Conservation (phyloP, 2,888 invertebrate genomes). For the Allophyes oxyacanthae region DNA sequence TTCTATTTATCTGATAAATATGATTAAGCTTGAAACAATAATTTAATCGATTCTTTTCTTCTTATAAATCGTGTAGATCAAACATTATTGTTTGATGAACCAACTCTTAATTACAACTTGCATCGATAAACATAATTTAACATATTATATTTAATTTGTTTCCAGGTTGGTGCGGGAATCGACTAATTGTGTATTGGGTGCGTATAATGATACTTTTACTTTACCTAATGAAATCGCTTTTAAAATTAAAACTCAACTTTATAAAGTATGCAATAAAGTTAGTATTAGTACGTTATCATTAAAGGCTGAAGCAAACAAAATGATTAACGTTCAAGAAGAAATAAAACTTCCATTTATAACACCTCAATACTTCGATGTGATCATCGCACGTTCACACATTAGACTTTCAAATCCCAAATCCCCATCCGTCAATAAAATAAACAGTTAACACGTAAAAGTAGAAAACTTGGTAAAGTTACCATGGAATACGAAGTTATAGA, state of each 20-base stretch:
- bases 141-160: not conserved
- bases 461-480: slow-evolving; percentile 45
- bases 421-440: slow-evolving; percentile 52
- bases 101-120: too few species aligned
- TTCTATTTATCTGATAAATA: too few species aligned
- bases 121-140: too few species aligned
- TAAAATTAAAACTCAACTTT: too few species aligned
- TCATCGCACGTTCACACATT: slow-evolving; percentile 25
- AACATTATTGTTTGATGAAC: too few species aligned
- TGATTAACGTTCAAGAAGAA: not conserved
- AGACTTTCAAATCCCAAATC: slow-evolving; percentile 25
- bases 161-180: slow-evolving; percentile 1
- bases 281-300: too few species aligned
- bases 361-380: slow-evolving; percentile 11
- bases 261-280: too few species aligned
- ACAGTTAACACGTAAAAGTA: slow-evolving; percentile 44
- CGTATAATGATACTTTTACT: not conserved
- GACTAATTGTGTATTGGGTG: slow-evolving; percentile 3
- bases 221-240: not conserved
- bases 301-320: slow-evolving; percentile 7
- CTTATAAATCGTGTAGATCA: too few species aligned
- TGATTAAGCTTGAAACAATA: too few species aligned
- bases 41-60: too few species aligned
- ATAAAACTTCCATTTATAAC: not conserved
- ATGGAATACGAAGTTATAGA: slow-evolving; percentile 1